phyloP scores from a whole-genome alignment of 2,888 invertebrate species.

The Bruchidius siliquastri region DNA sequence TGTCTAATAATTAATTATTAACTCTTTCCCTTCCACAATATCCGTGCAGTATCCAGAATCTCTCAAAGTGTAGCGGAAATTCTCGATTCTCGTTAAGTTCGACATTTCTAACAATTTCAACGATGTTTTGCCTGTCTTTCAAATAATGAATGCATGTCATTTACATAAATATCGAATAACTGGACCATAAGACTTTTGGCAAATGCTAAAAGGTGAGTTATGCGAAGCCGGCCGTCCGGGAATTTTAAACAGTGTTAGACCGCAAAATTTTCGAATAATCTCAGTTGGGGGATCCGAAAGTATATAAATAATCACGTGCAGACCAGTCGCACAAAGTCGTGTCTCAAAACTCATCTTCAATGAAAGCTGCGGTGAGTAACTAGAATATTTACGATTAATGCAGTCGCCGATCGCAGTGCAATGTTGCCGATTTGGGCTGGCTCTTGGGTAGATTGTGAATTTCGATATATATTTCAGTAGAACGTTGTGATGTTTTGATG shows the following conservation, averaged over 20 bases:
- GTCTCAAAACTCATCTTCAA: background rate
- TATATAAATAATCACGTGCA: background rate
- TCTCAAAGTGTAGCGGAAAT: too few species aligned
- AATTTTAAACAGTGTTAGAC: background rate
- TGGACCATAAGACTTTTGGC: background rate
- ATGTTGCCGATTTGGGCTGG: background rate
- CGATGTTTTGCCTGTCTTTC: too few species aligned
- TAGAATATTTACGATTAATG: background rate
- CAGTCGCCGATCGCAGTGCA: background rate
- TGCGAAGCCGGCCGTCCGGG: background rate
- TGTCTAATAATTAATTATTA: too few species aligned
- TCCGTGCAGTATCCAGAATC: too few species aligned
- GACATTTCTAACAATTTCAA: too few species aligned
- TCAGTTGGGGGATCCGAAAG: background rate
- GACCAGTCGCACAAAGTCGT: background rate
- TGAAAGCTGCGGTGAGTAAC: background rate
- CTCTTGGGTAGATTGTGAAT: background rate
- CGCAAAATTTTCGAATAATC: background rate
- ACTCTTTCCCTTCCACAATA: too few species aligned
- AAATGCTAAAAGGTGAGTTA: background rate
- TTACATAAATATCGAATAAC: background rate
- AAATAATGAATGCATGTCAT: background rate
- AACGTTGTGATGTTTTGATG: too few species aligned
- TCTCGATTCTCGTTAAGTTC: too few species aligned
- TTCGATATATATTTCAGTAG: background rate